Evolutionary conservation across 2,113 vertebrate species (phyloP).

Genomic region (Amia ocellicauda): DNA sequence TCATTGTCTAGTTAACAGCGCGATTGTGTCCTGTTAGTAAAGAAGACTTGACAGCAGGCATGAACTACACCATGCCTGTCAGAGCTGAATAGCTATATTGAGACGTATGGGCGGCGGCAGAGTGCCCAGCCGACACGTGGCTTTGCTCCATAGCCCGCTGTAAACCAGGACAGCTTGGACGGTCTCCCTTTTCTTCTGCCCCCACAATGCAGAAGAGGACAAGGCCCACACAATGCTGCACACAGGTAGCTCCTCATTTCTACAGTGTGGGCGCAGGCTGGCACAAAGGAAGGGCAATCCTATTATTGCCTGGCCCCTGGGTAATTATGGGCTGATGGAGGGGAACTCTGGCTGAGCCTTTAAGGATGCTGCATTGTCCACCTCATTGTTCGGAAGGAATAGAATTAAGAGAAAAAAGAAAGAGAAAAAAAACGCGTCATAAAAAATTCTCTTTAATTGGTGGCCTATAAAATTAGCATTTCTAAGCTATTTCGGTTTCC

Average conservation of each 20-base stretch:
- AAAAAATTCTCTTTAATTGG: conserved; percentile 66
- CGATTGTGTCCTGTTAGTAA: conserved; percentile 37
- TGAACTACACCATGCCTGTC: conserved; percentile 55
- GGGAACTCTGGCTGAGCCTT: conserved; percentile 23
- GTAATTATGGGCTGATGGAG: conserved; percentile 32
- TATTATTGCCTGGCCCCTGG: conserved; percentile 57
- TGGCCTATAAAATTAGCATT: conserved; percentile 68
- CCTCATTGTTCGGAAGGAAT: neutral
- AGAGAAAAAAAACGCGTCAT: conserved; percentile 51
- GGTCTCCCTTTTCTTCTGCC: conserved; percentile 41
- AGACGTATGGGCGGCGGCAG: conserved; percentile 53
- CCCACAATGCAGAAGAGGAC: conserved; percentile 61
- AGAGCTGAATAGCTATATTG: conserved; percentile 46
- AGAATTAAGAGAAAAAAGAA: no score
- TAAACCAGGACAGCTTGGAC: conserved; percentile 57
- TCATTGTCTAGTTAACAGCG: conserved; percentile 61
- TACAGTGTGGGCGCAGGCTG: conserved; percentile 60
- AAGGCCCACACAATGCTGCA: conserved; percentile 52
- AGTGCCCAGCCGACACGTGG: conserved; percentile 51
- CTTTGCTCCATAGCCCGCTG: conserved; percentile 45
- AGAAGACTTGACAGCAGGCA: conserved; percentile 52
- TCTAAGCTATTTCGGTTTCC: conserved; percentile 64
- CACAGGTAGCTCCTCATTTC: conserved; percentile 64
- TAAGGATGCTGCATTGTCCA: neutral
- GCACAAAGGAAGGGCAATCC: conserved; percentile 59